phyloP scores from a whole-genome alignment of 2,888 invertebrate species.

The Parascotia fuliginaria region DNA sequence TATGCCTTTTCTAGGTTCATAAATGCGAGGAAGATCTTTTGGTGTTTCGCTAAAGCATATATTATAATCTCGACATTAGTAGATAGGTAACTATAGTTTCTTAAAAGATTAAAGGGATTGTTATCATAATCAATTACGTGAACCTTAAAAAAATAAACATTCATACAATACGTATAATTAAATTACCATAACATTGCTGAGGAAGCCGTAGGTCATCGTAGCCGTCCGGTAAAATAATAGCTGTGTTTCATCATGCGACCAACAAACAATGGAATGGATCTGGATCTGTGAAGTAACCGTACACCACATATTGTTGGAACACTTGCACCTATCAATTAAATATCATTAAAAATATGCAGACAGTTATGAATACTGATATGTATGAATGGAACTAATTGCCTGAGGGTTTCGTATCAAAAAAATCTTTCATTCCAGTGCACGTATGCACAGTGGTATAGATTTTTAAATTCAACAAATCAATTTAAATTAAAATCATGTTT shows the following conservation, averaged over 20 bases:
- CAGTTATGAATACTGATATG: slow-evolving; percentile 24
- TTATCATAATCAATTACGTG: too few species aligned
- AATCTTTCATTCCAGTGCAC: neutral
- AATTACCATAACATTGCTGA: slow-evolving; percentile 48
- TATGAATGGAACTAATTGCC: neutral
- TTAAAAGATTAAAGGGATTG: too few species aligned
- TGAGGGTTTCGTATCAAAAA: neutral
- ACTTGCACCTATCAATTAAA: slow-evolving; percentile 61
- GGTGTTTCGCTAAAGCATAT: too few species aligned
- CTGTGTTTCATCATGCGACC: slow-evolving; percentile 53
- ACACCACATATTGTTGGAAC: slow-evolving; percentile 44
- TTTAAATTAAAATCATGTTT: too few species aligned
- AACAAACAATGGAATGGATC: slow-evolving; percentile 60
- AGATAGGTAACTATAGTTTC: too few species aligned
- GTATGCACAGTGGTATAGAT: too few species aligned
- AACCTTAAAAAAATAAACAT: too few species aligned
- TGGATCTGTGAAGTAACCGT: slow-evolving; percentile 58
- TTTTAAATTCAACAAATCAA: too few species aligned
- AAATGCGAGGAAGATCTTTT: too few species aligned
- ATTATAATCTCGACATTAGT: too few species aligned
- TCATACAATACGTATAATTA: neutral
- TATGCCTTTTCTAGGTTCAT: too few species aligned
- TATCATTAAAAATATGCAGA: slow-evolving; percentile 47
- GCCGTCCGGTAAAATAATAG: slow-evolving; percentile 55
- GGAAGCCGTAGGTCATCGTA: slow-evolving; percentile 49